phyloP scores from a whole-genome alignment of 2,888 invertebrate genomes.

The Yponomeuta plumbellus region DNA sequence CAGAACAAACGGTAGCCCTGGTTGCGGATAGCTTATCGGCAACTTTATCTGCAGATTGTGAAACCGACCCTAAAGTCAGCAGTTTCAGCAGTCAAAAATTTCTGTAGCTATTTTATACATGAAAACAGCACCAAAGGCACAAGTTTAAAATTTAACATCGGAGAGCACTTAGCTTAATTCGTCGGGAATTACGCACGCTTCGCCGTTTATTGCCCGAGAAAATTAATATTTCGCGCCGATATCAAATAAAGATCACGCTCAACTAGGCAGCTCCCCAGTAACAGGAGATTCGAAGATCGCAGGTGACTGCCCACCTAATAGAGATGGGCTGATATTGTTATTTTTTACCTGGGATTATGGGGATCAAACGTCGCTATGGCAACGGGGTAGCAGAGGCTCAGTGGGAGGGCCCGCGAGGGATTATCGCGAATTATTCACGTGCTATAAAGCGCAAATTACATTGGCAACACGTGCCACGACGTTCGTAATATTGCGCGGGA shows the following conservation, averaged over 20 bases:
- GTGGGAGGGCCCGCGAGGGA: constrained; percentile 36
- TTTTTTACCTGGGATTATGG: constrained; percentile 51
- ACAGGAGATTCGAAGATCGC: constrained; percentile 60
- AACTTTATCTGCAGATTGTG: no score
- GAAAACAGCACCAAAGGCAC: constrained; percentile 16
- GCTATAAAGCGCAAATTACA: constrained; percentile 71
- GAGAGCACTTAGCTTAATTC: constrained; percentile 71
- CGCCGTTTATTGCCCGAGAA: constrained; percentile 68
- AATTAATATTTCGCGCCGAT: constrained; percentile 74
- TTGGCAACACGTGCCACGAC: constrained; percentile 58
- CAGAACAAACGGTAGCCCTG: no score
- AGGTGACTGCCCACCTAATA: constrained; percentile 49
- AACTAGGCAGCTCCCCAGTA: constrained; percentile 68
- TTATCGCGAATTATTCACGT: constrained; percentile 70
- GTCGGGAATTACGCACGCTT: constrained; percentile 65
- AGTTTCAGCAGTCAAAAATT: no score
- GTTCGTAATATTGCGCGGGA: constrained; percentile 51
- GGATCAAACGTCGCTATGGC: constrained; percentile 61
- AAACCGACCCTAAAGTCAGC: no score
- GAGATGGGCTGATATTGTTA: constrained; percentile 66
- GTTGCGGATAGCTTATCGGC: no score
- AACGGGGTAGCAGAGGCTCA: constrained; percentile 29
- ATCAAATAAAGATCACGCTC: constrained; percentile 74
- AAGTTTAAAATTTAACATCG: constrained; percentile 52
- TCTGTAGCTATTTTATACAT: neutral